Conservation (phyloP, 2,113 vertebrate species). For the Tragelaphus scriptus region DNA sequence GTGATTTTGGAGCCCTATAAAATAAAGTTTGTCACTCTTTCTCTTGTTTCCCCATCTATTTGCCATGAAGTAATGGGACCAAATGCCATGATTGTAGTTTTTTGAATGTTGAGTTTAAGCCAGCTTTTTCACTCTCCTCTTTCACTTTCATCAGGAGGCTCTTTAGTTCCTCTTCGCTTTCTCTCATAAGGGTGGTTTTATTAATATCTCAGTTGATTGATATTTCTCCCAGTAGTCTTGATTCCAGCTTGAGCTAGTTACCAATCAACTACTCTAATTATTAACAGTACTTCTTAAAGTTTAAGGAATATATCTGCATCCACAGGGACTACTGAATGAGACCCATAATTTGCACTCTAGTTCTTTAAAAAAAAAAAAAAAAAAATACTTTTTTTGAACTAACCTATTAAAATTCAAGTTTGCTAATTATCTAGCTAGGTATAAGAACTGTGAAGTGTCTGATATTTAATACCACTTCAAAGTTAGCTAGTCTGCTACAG, state of each 20-base stretch:
- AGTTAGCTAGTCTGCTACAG: not conserved
- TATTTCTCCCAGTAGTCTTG: fast-evolving
- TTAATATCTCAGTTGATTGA: not conserved
- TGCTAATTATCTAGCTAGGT: not conserved
- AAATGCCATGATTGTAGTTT: not conserved
- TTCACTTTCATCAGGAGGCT: not conserved
- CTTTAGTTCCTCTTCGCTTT: not conserved
- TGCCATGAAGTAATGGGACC: not conserved
- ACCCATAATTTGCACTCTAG: not conserved
- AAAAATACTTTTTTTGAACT: not conserved
- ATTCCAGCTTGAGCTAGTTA: not conserved
- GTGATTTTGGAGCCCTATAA: not conserved
- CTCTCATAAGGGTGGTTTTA: not conserved
- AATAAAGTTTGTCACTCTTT: not conserved
- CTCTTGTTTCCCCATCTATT: not conserved
- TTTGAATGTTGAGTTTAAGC: not conserved
- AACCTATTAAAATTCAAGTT: not conserved
- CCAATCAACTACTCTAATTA: not conserved
- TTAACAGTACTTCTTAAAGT: not conserved
- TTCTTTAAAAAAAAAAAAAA: not conserved
- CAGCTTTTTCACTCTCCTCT: not conserved
- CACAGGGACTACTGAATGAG: not conserved
- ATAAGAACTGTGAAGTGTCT: not conserved
- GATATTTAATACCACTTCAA: not conserved
- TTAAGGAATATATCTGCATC: not conserved